A percentile compares a stretch with the other conserved stretches of the same genome.
phyloP scores from a whole-genome alignment of 2,797 vertebrate genomes.

The Dendrocincla fuliginosa region DNA sequence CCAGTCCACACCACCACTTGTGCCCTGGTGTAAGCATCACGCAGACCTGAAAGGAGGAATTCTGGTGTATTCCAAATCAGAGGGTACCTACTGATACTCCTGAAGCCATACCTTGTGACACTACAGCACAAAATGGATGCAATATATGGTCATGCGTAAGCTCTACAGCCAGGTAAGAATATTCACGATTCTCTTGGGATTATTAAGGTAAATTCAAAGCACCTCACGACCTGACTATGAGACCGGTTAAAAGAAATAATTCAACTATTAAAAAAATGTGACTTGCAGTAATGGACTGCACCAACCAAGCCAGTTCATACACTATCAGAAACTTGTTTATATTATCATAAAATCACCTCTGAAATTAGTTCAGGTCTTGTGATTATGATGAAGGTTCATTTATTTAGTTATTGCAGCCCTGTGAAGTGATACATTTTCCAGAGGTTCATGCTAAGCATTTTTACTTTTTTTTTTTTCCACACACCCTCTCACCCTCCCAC shows the following conservation, averaged over 20 bases:
- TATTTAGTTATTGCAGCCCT: not conserved
- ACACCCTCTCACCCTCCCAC: not conserved
- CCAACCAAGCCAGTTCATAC: not conserved
- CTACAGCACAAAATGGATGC: not conserved
- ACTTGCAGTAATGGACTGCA: not conserved
- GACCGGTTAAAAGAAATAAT: not conserved
- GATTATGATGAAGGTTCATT: not conserved
- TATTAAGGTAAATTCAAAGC: not conserved
- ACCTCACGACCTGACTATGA: not conserved
- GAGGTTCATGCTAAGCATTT: not conserved
- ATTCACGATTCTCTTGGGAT: not conserved
- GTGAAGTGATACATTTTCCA: not conserved
- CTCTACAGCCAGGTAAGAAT: not conserved
- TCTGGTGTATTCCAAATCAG: not conserved
- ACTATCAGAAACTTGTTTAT: not conserved
- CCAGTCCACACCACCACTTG: not conserved
- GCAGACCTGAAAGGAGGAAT: not conserved
- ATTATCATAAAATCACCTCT: not conserved
- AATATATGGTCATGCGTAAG: fast-evolving
- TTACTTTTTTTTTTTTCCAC: not conserved
- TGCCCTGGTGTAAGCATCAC: fast-evolving
- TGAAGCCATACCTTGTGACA: not conserved
- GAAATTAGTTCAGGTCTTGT: not conserved
- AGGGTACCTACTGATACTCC: not conserved
- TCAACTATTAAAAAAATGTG: not conserved